These are phyloP conservation scores for Haemorhous mexicanus DNA, from an alignment of 2,113 vertebrate species.

Conservation along the genomic window DNA sequence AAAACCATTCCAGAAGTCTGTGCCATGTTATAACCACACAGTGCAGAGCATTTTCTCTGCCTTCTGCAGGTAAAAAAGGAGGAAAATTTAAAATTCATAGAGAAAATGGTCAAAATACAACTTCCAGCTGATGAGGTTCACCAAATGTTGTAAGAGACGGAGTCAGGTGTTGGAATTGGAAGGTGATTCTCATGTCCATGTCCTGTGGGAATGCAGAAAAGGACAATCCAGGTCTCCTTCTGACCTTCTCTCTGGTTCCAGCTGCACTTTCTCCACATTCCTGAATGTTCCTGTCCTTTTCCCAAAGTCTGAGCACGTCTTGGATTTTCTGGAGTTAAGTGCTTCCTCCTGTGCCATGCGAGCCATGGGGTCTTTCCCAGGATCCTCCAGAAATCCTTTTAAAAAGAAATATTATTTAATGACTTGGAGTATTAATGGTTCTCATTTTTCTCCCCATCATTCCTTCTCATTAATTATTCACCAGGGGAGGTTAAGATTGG, in stretches of 20 bases:
- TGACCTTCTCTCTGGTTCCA: not conserved
- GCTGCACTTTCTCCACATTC: not conserved
- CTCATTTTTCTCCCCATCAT: not conserved
- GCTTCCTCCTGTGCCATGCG: not conserved
- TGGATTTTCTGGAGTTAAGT: not conserved
- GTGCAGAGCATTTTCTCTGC: not conserved
- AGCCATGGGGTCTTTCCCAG: not conserved
- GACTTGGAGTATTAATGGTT: not conserved
- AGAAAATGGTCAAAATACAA: not conserved
- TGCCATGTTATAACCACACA: fast-evolving
- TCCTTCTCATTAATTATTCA: not conserved
- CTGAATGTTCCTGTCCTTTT: not conserved
- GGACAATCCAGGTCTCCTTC: not conserved
- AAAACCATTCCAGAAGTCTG: not conserved
- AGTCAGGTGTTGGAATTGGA: not conserved
- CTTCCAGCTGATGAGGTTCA: not conserved
- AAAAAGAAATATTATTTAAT: not conserved
- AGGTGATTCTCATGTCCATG: not conserved
- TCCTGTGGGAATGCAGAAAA: not conserved
- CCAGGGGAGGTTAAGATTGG: not conserved
- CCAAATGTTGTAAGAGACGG: no score
- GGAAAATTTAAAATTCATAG: fast-evolving
- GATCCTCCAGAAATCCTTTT: not conserved
- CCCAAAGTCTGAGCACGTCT: fast-evolving
- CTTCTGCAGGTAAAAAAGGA: not conserved